Base-by-base conservation (phyloP, 2,113 vertebrate genomes). In the Clarias macrocephalus region DNA sequence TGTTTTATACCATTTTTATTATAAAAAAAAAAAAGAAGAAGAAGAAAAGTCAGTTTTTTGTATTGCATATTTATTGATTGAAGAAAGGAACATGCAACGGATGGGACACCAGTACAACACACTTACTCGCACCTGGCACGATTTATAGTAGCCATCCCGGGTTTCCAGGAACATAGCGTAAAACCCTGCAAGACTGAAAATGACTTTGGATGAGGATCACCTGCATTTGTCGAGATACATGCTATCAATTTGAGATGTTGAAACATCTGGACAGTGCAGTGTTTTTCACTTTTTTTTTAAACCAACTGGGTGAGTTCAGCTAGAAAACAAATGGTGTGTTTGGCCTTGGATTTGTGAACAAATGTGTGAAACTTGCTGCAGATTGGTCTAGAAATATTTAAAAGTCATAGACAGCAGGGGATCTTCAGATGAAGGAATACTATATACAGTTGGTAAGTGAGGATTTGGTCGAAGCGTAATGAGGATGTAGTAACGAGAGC, bases 171-270 rank as follows among this genome's bases (percentile, higher is more conserved):
- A 66, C 79, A 79, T 80, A 72, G 59, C 28, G 82, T 75, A 72
- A 84, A 82, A 33, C 90, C 86, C 75, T 86, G 89, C 91, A 85
- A 52, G 84, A 72, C 72, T 54, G 80, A 72, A 42, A 83, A 86
- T 91, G 92, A 94, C 94, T 93, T 94, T 94, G 93, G 90, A 90
- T 91, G 59, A 12, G 70, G 82, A 88, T 73, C 89, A 93, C 93
- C 92, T 93, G 92, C 92, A 92, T 92, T 92, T 54, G 82, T 87
- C 85, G 82, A 37, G 89, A 85, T 91, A 87, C 90, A 91, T 91
- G 91, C 93, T 94, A 93, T 95, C 94, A 94, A 91, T 94, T 93
- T 95, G 30, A 89, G 92, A 92, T 91, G 91, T 87, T 90, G 89
- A 92, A 93, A 92, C 89, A 92, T 88, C 90, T 33, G 86, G 15